Evolutionary conservation across 2,113 vertebrate genomes (phyloP).

Genomic region (Passerina amoena): DNA sequence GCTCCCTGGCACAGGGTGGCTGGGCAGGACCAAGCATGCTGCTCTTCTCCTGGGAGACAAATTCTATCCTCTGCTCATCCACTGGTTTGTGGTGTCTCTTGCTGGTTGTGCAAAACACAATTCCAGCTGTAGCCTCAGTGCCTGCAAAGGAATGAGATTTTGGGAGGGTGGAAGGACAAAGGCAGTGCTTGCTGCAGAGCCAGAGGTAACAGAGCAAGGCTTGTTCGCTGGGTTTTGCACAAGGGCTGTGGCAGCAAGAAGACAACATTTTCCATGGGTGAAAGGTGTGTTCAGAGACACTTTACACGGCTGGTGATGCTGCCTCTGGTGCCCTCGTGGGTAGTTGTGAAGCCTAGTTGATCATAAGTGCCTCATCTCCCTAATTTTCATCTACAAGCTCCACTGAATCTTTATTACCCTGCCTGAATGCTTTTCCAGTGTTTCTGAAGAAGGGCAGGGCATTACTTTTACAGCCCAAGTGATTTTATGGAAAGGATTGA

Average conservation of each 20-base stretch:
- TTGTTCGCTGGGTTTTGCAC: neutral
- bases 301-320: neutral
- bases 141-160: neutral
- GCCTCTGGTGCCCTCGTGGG: neutral
- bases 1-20: neutral
- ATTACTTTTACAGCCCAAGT: neutral
- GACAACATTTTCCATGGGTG: rapidly evolving
- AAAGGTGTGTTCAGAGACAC: neutral
- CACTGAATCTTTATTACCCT: neutral
- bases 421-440: neutral
- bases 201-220: neutral
- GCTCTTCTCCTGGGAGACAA: neutral
- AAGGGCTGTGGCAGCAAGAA: neutral
- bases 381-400: neutral
- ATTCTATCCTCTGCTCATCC: rapidly evolving
- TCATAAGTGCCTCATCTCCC: neutral
- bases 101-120: neutral
- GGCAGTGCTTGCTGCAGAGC: neutral
- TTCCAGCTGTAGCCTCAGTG: rapidly evolving
- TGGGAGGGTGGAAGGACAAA: neutral
- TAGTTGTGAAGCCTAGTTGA: neutral
- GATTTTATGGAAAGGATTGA: neutral
- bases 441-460: neutral
- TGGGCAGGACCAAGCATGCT: neutral
- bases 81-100: neutral